Conservation (phyloP, 2,888 invertebrate genomes). For the Lucinisca nassula region DNA sequence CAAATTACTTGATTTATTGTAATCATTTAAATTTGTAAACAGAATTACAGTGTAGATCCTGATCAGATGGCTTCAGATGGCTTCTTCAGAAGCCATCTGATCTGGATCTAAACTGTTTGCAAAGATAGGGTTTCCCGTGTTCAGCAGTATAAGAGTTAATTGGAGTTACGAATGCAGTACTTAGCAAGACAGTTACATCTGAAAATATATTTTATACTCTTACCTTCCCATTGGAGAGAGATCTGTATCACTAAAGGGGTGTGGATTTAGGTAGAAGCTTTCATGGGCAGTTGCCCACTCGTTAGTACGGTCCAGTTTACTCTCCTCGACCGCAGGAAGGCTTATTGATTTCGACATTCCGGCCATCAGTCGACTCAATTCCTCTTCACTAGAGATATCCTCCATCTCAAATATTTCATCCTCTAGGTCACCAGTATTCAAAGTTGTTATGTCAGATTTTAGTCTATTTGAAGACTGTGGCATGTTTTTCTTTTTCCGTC, state of each 20-base stretch:
- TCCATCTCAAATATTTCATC: constrained; percentile 85
- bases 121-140: too few relatives aligned
- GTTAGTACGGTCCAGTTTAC: constrained; percentile 68
- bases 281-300: constrained; percentile 74
- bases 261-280: constrained; percentile 69
- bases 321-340: constrained; percentile 72
- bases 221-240: constrained; percentile 92
- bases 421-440: constrained; percentile 64
- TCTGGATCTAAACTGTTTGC: too few relatives aligned
- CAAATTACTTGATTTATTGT: too few relatives aligned
- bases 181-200: too few relatives aligned
- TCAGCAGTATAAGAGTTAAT: too few relatives aligned
- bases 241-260: constrained; percentile 95
- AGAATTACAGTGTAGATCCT: too few relatives aligned
- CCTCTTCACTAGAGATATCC: constrained; percentile 82
- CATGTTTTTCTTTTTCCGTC: constrained; percentile 53
- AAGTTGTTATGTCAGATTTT: constrained; percentile 22
- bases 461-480: not conserved
- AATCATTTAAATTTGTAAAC: too few relatives aligned
- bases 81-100: too few relatives aligned
- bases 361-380: constrained; percentile 69
- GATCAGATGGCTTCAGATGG: too few relatives aligned
- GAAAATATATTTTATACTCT: too few relatives aligned
- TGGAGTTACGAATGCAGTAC: too few relatives aligned
- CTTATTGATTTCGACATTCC: constrained; percentile 70